A percentile compares a stretch with the other conserved stretches of the same genome.
Conservation (phyloP, 2,888 invertebrate genomes). For the Masnerella sp. region DNA sequence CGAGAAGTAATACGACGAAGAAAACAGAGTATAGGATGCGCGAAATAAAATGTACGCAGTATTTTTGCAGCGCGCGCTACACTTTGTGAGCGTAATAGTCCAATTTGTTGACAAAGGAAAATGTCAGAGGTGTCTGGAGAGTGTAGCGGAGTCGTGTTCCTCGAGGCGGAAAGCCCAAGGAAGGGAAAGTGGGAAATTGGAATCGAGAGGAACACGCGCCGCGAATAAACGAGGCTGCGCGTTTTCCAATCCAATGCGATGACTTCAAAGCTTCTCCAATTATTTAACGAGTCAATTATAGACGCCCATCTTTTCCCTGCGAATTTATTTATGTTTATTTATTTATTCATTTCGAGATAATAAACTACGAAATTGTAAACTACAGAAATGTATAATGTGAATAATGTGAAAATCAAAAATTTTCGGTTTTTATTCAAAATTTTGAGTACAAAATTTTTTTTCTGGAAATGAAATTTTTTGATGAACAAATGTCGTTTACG, state of each 20-base stretch:
- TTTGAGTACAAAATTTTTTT: no score
- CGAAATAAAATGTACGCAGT: conserved; percentile 36
- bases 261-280: conserved; percentile 57
- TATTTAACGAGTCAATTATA: conserved; percentile 58
- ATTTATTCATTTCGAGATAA: conserved; percentile 13
- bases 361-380: no score
- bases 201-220: conserved; percentile 60
- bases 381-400: no score
- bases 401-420: no score
- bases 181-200: conserved; percentile 62
- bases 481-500: no score
- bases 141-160: conserved; percentile 49
- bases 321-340: conserved; percentile 42
- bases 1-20: conserved; percentile 34
- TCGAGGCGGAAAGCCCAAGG: conserved; percentile 48
- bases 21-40: conserved; percentile 36
- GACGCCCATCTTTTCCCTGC: conserved; percentile 11
- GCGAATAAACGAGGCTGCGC: conserved; percentile 46
- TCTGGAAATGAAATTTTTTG: no score
- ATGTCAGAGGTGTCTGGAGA: conserved; percentile 65
- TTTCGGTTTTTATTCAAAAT: no score
- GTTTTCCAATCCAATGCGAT: conserved; percentile 56
- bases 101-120: conserved; percentile 74
- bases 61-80: conserved; percentile 39
- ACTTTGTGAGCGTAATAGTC: conserved; percentile 69